Percentiles rank a stretch among this genome's conserved stretches.
These are phyloP conservation scores for Ramphastos sulfuratus DNA, from an alignment of 2,113 vertebrate genomes.

Conservation along the genomic window DNA sequence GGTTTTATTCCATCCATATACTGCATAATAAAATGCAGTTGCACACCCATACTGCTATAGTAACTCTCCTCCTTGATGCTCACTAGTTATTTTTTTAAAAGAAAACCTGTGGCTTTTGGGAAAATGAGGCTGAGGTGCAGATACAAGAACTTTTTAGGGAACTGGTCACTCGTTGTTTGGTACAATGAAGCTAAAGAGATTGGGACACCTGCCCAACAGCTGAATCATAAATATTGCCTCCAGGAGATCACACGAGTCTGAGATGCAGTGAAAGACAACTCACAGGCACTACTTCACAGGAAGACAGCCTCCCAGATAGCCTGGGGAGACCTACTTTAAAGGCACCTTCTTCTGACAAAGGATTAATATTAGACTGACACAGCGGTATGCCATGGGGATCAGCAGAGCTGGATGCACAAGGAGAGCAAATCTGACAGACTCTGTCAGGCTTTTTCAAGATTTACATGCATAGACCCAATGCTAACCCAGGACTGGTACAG, in stretches of 20 bases:
- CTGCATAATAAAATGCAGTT: not conserved
- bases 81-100: not conserved
- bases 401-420: not conserved
- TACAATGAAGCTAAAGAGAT: not conserved
- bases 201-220: slow-evolving; percentile 32
- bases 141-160: not conserved
- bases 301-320: not conserved
- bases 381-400: not conserved
- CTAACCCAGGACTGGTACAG: not conserved
- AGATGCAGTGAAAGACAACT: not conserved
- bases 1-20: not conserved
- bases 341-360: not conserved
- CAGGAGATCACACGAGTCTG: not conserved
- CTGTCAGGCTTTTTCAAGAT: not conserved
- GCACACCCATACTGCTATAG: not conserved
- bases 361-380: not conserved
- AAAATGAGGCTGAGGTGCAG: not conserved
- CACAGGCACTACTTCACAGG: not conserved
- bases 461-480: not conserved
- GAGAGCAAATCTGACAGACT: not conserved
- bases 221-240: not conserved
- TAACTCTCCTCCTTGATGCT: not conserved
- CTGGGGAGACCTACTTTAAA: not conserved
- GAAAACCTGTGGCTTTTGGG: not conserved
- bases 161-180: not conserved